Evolutionary conservation across 2,888 invertebrate species (phyloP).

Genomic region (Chrysotoxum bicinctum): DNA sequence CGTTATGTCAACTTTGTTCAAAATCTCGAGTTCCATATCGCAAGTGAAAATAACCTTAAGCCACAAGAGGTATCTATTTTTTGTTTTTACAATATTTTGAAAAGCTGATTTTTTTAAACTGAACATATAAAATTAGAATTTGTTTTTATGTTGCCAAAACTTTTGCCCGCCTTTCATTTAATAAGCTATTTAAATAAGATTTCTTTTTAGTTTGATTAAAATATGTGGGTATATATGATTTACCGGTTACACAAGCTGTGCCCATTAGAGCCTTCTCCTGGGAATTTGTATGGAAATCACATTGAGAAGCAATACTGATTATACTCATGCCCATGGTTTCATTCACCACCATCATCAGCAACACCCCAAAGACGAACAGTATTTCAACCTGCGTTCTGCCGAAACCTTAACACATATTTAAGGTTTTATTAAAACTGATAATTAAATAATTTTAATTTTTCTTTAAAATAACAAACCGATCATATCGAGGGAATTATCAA

Average conservation of each 20-base stretch:
- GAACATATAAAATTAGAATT: too few relatives aligned
- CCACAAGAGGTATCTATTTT: too few relatives aligned
- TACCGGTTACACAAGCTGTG: slow-evolving; percentile 86
- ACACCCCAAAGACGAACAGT: slow-evolving; percentile 84
- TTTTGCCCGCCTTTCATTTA: too few relatives aligned
- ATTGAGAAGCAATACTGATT: slow-evolving; percentile 87
- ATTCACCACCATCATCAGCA: slow-evolving; percentile 87
- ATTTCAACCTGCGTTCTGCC: slow-evolving; percentile 85
- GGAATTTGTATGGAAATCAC: slow-evolving; percentile 85
- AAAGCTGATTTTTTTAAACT: too few relatives aligned
- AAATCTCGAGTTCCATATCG: too few relatives aligned
- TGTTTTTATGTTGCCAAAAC: too few relatives aligned
- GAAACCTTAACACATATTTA: slow-evolving; percentile 82
- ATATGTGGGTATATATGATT: slow-evolving; percentile 54
- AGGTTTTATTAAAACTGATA: background rate
- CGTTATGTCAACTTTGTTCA: too few relatives aligned
- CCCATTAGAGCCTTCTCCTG: slow-evolving; percentile 85
- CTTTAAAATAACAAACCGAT: slow-evolving; percentile 42
- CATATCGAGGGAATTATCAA: slow-evolving; percentile 45
- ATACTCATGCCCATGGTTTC: slow-evolving; percentile 87
- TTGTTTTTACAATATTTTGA: too few relatives aligned
- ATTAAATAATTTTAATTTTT: background rate
- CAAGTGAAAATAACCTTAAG: too few relatives aligned
- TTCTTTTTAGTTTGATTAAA: too few relatives aligned
- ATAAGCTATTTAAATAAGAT: too few relatives aligned